Conservation (phyloP, 1,140 invertebrate species). For the Branchinecta lynchi region DNA sequence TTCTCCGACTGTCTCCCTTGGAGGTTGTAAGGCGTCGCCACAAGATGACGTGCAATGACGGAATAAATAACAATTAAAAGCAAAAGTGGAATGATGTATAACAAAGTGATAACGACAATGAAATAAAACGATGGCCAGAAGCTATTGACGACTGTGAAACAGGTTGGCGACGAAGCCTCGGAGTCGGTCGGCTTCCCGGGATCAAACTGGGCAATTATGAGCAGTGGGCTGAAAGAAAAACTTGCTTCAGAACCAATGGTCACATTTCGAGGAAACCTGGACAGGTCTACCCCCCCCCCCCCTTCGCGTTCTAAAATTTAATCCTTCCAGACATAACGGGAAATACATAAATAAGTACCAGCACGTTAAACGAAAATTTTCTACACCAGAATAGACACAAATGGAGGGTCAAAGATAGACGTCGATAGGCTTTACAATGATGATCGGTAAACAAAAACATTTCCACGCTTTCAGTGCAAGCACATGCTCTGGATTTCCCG, state of each 20-base stretch:
- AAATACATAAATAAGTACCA: too few species aligned
- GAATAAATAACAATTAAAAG: conserved; percentile 58
- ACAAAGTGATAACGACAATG: conserved; percentile 47
- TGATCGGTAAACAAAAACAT: too few species aligned
- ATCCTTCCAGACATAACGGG: too few species aligned
- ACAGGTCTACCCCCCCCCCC: too few species aligned
- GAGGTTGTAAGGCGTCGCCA: conserved; percentile 21
- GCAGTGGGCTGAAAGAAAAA: conserved; percentile 24
- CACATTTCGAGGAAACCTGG: too few species aligned
- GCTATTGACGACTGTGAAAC: conserved; percentile 46
- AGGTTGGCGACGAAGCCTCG: conserved; percentile 36
- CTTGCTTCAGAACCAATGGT: neutral
- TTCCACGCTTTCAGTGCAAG: too few species aligned
- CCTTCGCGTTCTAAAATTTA: too few species aligned
- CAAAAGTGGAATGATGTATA: conserved; percentile 57
- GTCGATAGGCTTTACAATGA: too few species aligned
- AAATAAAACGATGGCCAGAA: conserved; percentile 55
- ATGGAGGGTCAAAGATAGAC: too few species aligned
- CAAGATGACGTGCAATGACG: conserved; percentile 53
- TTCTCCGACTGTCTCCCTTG: conserved; percentile 22
- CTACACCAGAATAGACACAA: too few species aligned
- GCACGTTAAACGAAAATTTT: too few species aligned
- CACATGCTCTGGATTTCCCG: too few species aligned
- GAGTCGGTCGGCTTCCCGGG: conserved; percentile 1
- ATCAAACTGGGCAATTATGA: conserved; percentile 25